Evolutionary conservation across 2,797 vertebrate species (phyloP).

Genomic region (Gallinago nigripennis): DNA sequence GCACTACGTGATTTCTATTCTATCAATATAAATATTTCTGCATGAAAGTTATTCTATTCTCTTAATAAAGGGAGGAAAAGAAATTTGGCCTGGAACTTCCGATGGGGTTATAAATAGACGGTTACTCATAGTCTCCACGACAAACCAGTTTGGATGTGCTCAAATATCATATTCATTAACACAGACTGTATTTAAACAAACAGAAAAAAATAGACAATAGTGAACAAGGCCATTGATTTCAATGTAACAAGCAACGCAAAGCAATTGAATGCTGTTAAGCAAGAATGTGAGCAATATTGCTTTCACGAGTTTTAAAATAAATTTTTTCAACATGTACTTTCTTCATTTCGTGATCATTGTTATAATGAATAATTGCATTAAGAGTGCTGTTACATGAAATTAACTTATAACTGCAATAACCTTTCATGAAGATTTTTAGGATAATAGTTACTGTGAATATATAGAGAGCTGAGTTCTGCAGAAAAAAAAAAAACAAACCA

Average conservation of each 20-base stretch:
- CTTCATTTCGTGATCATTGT: constrained; percentile 31
- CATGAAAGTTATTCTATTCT: background rate
- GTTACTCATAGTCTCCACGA: constrained; percentile 5
- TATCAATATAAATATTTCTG: background rate
- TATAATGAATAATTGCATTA: constrained; percentile 38
- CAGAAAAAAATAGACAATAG: background rate
- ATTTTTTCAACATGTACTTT: constrained; percentile 19
- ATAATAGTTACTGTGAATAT: background rate
- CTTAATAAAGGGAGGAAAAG: background rate
- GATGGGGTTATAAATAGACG: constrained; percentile 31
- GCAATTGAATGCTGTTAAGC: constrained; percentile 20
- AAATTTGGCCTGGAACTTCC: background rate
- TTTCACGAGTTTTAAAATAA: background rate
- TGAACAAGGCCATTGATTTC: constrained; percentile 32
- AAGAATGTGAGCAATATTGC: background rate
- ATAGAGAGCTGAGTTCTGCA: background rate
- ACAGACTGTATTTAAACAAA: constrained; percentile 48
- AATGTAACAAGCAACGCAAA: background rate
- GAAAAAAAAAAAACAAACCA: background rate
- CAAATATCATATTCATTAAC: constrained; percentile 33
- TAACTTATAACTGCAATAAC: constrained; percentile 35
- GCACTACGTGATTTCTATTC: background rate
- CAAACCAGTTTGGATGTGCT: constrained; percentile 25
- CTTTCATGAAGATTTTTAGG: constrained; percentile 24
- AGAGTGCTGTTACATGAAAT: constrained; percentile 17